Evolutionary conservation across 2,113 vertebrate species (phyloP).

Genomic region (Notarius quadriscutis): DNA sequence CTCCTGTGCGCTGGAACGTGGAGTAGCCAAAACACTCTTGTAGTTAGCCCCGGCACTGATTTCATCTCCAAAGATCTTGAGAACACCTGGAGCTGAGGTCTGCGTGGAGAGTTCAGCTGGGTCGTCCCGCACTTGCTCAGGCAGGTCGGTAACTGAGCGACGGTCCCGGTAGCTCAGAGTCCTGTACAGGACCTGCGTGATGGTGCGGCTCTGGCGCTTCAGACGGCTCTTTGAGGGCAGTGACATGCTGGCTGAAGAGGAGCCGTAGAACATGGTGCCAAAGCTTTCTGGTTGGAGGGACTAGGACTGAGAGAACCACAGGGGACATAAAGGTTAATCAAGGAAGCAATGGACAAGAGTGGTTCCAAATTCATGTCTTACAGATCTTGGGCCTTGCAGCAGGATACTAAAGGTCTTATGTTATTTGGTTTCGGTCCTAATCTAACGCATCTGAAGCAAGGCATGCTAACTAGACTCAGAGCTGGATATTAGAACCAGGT

Average conservation of each 20-base stretch:
- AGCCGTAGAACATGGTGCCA: conserved; percentile 87
- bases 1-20: conserved; percentile 83
- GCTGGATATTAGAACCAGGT: neutral
- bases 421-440: neutral
- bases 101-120: conserved; percentile 91
- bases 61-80: conserved; percentile 93
- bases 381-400: neutral
- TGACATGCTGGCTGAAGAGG: conserved; percentile 83
- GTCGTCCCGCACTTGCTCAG: conserved; percentile 76
- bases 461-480: neutral
- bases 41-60: conserved; percentile 91
- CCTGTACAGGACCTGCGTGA: conserved; percentile 87
- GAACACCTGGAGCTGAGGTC: conserved; percentile 87
- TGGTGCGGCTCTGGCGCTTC: conserved; percentile 88
- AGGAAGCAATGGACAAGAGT: neutral
- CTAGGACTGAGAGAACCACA: conserved; percentile 56
- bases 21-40: conserved; percentile 92
- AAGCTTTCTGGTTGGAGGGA: conserved; percentile 50
- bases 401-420: neutral
- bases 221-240: conserved; percentile 87
- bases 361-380: neutral
- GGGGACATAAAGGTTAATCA: conserved; percentile 1
- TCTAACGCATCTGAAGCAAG: neutral
- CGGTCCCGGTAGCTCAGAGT: conserved; percentile 90
- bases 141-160: conserved; percentile 67